Conservation (phyloP, 2,888 invertebrate species). For the Galeruca laticollis region DNA sequence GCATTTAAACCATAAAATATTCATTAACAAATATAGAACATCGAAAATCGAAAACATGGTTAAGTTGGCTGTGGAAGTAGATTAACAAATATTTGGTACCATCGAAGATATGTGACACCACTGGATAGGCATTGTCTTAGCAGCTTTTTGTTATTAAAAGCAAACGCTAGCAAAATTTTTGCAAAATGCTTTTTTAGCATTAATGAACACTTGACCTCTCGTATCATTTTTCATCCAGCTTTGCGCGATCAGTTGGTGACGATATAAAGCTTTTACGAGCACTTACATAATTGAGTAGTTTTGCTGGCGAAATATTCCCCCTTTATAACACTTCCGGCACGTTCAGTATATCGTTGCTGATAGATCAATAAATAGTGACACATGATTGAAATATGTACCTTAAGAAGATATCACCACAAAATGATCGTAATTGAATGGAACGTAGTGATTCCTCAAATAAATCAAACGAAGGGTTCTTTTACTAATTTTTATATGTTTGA, state of each 20-base stretch:
- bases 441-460: no score
- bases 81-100: background rate
- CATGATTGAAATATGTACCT: no score
- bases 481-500: no score
- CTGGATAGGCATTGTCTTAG: background rate
- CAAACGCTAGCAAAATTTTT: background rate
- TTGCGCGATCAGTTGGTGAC: background rate
- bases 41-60: no score
- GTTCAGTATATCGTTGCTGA: no score
- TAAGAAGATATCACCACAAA: no score
- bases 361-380: no score
- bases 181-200: background rate
- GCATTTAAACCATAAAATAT: no score
- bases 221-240: conserved; percentile 7
- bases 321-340: background rate
- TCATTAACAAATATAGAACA: no score
- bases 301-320: background rate
- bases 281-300: background rate
- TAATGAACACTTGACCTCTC: background rate
- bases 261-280: background rate
- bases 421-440: no score
- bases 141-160: background rate
- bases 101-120: background rate
- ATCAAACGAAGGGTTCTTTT: no score
- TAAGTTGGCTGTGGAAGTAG: no score